Conservation (phyloP, 2,888 invertebrate genomes). For the Didymodactylos carnosus region DNA sequence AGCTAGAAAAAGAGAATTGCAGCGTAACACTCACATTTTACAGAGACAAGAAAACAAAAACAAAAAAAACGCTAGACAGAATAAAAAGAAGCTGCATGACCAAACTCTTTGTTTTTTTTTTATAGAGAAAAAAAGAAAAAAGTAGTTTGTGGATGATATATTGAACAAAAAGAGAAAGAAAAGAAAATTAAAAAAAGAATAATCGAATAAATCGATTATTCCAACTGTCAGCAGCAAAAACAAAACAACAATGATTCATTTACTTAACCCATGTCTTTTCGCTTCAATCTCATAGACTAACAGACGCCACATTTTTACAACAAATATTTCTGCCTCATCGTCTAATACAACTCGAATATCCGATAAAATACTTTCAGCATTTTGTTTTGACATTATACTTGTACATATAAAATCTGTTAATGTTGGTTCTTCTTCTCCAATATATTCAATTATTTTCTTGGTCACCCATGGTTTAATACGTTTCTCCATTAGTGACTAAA, state of each 20-base stretch:
- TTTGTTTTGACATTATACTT: conserved; percentile 76
- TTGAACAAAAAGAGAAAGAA: too few relatives aligned
- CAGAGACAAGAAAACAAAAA: too few relatives aligned
- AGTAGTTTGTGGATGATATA: too few relatives aligned
- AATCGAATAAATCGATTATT: too few relatives aligned
- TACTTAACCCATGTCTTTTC: conserved; percentile 37
- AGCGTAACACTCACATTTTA: too few relatives aligned
- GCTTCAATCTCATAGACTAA: conserved; percentile 98
- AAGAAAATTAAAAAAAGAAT: too few relatives aligned
- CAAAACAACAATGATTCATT: neutral
- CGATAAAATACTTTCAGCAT: conserved; percentile 78
- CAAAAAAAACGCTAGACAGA: too few relatives aligned
- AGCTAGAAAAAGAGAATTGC: too few relatives aligned
- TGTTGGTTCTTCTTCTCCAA: conserved; percentile 93
- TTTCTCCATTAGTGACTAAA: conserved; percentile 59
- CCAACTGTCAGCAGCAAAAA: too few relatives aligned
- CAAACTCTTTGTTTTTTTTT: too few relatives aligned
- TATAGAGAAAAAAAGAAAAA: too few relatives aligned
- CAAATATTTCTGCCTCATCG: conserved; percentile 98
- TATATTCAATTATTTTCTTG: conserved; percentile 97
- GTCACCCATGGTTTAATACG: conserved; percentile 97
- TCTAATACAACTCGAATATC: conserved; percentile 99
- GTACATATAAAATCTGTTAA: conserved; percentile 98
- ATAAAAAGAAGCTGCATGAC: too few relatives aligned
- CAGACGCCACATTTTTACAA: conserved; percentile 98